Conservation (phyloP, 1,140 invertebrate genomes). For the Leptoteleia sp. region DNA sequence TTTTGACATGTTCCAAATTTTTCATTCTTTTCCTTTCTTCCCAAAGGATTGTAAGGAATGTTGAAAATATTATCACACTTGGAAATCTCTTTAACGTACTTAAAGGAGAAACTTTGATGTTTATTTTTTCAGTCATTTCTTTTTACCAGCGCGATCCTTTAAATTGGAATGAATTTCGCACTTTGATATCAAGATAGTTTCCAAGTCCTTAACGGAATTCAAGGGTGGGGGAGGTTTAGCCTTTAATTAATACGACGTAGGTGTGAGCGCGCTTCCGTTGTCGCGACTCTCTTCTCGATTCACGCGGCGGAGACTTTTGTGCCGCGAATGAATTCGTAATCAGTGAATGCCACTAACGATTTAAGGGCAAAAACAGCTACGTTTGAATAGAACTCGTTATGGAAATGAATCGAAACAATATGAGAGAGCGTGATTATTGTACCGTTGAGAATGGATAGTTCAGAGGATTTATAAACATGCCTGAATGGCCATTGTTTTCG, state of each 20-base stretch:
- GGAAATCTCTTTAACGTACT: too few species aligned
- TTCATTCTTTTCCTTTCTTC: too few species aligned
- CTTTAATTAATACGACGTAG: conserved; percentile 78
- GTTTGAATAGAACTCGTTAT: conserved; percentile 59
- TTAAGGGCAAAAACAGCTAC: conserved; percentile 44
- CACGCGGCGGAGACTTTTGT: conserved; percentile 45
- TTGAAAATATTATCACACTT: too few species aligned
- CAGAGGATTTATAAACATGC: conserved; percentile 39
- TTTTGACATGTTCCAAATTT: too few species aligned
- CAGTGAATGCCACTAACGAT: conserved; percentile 56
- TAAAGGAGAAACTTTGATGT: too few species aligned
- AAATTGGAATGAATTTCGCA: background rate
- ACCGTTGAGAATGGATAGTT: conserved; percentile 38
- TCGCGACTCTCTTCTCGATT: conserved; percentile 16
- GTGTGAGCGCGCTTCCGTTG: conserved; percentile 62
- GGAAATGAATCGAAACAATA: conserved; percentile 62
- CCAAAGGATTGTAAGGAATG: too few species aligned
- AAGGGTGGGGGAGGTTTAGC: too few species aligned
- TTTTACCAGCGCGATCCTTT: too few species aligned
- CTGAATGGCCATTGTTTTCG: conserved; percentile 52
- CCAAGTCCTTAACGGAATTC: background rate
- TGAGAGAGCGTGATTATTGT: conserved; percentile 49
- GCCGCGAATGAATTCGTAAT: conserved; percentile 56
- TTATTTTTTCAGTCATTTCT: too few species aligned
- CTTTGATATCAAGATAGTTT: conserved; percentile 1